Conservation (phyloP, 2,888 invertebrate species). For the Drymonia ruficornis region DNA sequence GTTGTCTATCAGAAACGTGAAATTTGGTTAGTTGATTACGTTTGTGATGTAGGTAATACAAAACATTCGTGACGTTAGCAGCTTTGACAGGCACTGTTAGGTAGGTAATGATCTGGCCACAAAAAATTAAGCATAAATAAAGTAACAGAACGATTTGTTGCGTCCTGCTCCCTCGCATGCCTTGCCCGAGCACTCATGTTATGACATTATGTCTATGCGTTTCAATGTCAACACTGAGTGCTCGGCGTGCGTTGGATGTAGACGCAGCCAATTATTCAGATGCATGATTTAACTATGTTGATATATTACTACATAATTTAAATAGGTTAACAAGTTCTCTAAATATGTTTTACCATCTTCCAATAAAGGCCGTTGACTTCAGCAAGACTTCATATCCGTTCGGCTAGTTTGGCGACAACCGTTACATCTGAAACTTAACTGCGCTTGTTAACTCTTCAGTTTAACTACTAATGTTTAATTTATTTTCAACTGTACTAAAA, state of each 20-base stretch:
- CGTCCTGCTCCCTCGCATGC: too few relatives aligned
- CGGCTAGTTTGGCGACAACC: conserved; percentile 23
- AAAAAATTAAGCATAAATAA: too few relatives aligned
- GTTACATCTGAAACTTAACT: conserved; percentile 14
- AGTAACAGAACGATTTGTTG: too few relatives aligned
- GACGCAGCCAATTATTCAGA: too few relatives aligned
- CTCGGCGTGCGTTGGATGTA: too few relatives aligned
- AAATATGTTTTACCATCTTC: not conserved
- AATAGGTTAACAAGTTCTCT: too few relatives aligned
- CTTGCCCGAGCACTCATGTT: too few relatives aligned
- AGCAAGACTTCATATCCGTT: conserved; percentile 9
- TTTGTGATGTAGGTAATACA: not conserved
- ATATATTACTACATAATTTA: too few relatives aligned
- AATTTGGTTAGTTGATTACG: not conserved
- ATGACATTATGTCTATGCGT: too few relatives aligned
- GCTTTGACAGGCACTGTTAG: not conserved
- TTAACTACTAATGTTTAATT: conserved; percentile 40
- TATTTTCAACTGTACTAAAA: conserved; percentile 36
- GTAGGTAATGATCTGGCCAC: too few relatives aligned
- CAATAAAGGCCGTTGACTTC: not conserved
- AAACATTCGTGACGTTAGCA: not conserved
- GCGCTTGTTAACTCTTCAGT: conserved; percentile 35
- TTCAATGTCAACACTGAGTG: too few relatives aligned
- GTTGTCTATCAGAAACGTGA: conserved; percentile 6
- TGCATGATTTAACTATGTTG: not conserved